Evolutionary conservation across 2,888 invertebrate genomes (phyloP), one percentile per base, ranked within the genome.

Genomic region (Ormyrus pomaceus): DNA sequence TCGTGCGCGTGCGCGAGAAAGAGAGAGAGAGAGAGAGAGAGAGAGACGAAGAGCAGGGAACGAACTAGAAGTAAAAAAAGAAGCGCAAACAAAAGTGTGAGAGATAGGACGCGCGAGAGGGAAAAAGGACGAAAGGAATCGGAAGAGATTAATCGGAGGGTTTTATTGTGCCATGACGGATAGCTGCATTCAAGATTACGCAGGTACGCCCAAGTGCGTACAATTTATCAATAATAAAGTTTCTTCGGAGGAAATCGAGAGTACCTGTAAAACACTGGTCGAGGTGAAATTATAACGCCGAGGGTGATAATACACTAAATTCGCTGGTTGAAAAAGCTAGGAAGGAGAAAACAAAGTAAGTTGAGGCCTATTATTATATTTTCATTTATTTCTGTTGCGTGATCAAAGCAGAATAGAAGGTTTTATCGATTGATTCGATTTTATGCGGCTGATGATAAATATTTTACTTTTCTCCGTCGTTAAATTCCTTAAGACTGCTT

Each of bases 221-320:
- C 62, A 65, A 75, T 74, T 75, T 75, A 70, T 79, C 59, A 75
- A 75, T 58, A 64, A 79, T 70, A 65, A 79, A 79, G 48, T 58
- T 69, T 70, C 13, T 48, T 13, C 62, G n/a, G 46, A 56, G 50
- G 19, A 34, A 34, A 70, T 59, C 48, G 73, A 70, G 50, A 71
- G 65, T 8, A 19, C 8, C 5, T 11, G 50, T 66, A 69, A 73
- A 56, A 73, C 51, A 46, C 48, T 61, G 56, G 56, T 13, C 34
- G 64, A 4, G 64, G 11, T 48, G 11, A 58, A 78, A n/a, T 62
- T 75, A 61, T 70, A 71, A 5, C 19, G 6, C 65, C n/a, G 59
- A 68, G 10, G 64, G 53, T 6, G 55, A 56, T 48, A 45, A 68
- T 34, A 34, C 34, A 34, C 34, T 4, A 34, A 34, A 34, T 34